Conservation (phyloP, 1,140 invertebrate species). For the Hyphantria cunea region DNA sequence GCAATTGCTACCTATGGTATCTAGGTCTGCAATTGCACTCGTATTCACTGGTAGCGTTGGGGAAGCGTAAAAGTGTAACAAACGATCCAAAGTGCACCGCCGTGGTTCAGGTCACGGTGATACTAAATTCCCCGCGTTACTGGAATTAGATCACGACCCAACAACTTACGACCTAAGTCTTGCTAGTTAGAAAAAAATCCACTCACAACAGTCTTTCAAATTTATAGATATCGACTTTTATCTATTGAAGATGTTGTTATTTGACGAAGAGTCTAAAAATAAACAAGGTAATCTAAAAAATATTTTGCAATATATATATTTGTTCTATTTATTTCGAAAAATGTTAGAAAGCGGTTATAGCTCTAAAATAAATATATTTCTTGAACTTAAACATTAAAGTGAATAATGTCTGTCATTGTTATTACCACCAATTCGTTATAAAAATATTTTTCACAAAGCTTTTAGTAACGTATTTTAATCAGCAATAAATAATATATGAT, state of each 20-base stretch:
- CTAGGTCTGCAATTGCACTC: constrained; percentile 52
- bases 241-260: neutral
- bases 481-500: too few species aligned
- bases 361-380: too few species aligned
- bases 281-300: too few species aligned
- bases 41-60: constrained; percentile 54
- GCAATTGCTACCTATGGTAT: constrained; percentile 39
- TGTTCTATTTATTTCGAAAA: too few species aligned
- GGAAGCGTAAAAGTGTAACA: constrained; percentile 60
- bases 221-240: constrained; percentile 1
- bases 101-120: constrained; percentile 50
- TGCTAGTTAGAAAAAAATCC: neutral
- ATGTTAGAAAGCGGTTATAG: too few species aligned
- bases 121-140: constrained; percentile 46
- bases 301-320: too few species aligned
- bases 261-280: neutral
- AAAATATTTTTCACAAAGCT: too few species aligned
- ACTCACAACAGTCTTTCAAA: neutral
- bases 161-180: constrained; percentile 17
- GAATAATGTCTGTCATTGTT: too few species aligned
- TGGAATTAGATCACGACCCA: constrained; percentile 27
- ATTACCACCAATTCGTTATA: too few species aligned
- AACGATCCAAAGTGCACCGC: constrained; percentile 66
- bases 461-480: too few species aligned
- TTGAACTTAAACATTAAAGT: too few species aligned